Conservation (phyloP, 2,888 invertebrate species). For the Maniola hyperantus region DNA sequence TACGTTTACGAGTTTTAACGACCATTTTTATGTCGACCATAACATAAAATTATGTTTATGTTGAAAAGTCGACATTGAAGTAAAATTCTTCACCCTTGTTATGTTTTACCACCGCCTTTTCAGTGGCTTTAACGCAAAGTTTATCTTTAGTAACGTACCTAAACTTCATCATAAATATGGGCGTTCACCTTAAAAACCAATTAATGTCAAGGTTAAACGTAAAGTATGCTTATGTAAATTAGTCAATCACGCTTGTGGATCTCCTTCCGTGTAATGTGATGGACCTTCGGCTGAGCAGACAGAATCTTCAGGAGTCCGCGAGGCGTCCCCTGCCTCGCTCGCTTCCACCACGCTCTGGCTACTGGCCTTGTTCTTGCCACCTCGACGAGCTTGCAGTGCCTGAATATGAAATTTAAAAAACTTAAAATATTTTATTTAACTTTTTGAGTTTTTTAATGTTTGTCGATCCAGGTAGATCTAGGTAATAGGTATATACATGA, state of each 20-base stretch:
- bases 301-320: constrained; percentile 94
- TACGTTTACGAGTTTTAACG: constrained; percentile 7
- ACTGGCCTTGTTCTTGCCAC: constrained; percentile 78
- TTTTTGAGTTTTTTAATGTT: neutral
- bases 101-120: neutral
- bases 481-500: too few relatives aligned
- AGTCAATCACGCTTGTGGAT: constrained; percentile 71
- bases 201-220: neutral
- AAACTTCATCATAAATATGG: neutral
- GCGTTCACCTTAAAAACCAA: neutral
- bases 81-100: neutral
- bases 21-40: neutral
- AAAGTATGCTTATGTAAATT: neutral
- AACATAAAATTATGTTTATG: neutral
- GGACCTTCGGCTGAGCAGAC: constrained; percentile 94
- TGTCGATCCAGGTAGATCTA: too few relatives aligned
- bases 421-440: neutral
- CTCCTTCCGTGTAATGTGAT: constrained; percentile 85
- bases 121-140: too few relatives aligned
- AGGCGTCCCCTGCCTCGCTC: constrained; percentile 88
- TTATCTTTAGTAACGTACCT: neutral
- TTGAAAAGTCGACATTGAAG: neutral
- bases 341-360: constrained; percentile 83
- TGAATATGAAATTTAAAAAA: constrained; percentile 47
- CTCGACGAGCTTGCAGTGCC: constrained; percentile 89